Conservation (phyloP, 1,140 invertebrate species). For the Rhysida immarginata region DNA sequence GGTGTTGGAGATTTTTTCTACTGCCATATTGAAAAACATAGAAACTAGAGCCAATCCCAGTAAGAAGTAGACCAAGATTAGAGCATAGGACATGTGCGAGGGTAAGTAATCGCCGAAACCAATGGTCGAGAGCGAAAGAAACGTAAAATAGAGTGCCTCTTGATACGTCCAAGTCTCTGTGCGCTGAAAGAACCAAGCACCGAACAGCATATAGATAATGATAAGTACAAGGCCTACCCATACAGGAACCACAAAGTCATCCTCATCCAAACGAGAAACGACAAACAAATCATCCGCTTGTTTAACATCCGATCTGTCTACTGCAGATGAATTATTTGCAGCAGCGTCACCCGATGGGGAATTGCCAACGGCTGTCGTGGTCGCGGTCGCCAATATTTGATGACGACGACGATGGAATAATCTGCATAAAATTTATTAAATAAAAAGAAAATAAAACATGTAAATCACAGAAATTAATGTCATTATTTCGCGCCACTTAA, state of each 20-base stretch:
- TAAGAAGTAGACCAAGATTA: neutral
- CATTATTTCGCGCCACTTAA: no score
- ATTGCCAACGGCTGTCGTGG: no score
- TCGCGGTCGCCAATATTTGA: no score
- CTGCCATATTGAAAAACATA: neutral
- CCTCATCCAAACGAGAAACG: neutral
- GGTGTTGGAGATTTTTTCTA: neutral
- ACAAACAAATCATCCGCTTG: no score
- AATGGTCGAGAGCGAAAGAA: conserved; percentile 34
- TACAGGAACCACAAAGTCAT: neutral
- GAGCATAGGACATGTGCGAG: conserved; percentile 9
- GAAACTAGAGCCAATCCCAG: neutral
- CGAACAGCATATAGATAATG: conserved; percentile 34
- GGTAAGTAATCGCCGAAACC: conserved; percentile 37
- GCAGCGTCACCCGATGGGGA: no score
- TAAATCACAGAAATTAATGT: no score
- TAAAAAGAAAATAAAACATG: no score
- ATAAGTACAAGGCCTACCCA: conserved; percentile 18
- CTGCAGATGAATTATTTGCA: no score
- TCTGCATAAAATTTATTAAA: no score
- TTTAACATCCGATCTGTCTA: no score
- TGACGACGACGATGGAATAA: no score
- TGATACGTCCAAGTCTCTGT: conserved; percentile 28
- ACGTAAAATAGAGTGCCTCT: conserved; percentile 34
- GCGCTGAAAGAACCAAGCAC: conserved; percentile 14